Evolutionary conservation across 2,113 vertebrate species (phyloP), one percentile per base, ranked within the genome.

Genomic region (Lepidothrix coronata): DNA sequence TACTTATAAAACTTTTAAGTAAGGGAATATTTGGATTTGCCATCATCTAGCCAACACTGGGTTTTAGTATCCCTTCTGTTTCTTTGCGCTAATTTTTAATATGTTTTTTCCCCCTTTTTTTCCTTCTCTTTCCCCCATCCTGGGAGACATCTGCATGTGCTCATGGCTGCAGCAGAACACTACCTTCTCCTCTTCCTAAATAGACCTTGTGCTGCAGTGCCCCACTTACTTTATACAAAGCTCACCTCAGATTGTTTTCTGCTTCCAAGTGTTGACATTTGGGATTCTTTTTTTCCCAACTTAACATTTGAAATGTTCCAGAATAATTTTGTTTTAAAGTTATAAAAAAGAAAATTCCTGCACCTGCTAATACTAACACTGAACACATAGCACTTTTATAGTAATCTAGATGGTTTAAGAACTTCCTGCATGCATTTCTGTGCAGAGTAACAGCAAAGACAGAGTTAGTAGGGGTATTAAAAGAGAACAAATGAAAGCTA

Each of bases 141-240:
- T 85, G n/a, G 28, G 9, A 85, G 54, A 58, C 12, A 73, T 16
- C 17, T 68, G 44, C 41, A 37, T 62, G 51, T 52, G 20, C 46
- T 93, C 4, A 12, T 0, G 5, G 37, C 71, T 70, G 67, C 46
- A 74, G 16, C 48, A 70, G n/a, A 83, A 49, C n/a, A 8, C 9
- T 43, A 17, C 21, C 31, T 77, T 84, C 55, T 90, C 15, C 35
- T 81, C 15, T 90, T 80, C 55, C 48, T 62, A 86, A 71, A 46
- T 6, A 84, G 63, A 63, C 65, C 35, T 90, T 52, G 44, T 93
- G 44, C 61, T 81, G 49, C 55, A 71, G 5, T 89, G 86, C 30
- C 70, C 63, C 59, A 89, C 74, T 94, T 94, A 83, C 54, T 88
- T 95, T 89, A 70, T 61, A 48, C 87, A 82, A 90, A 78, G 33